Evolutionary conservation across 2,888 invertebrate species (phyloP).

Genomic region (Cosmorhoe ocellata): DNA sequence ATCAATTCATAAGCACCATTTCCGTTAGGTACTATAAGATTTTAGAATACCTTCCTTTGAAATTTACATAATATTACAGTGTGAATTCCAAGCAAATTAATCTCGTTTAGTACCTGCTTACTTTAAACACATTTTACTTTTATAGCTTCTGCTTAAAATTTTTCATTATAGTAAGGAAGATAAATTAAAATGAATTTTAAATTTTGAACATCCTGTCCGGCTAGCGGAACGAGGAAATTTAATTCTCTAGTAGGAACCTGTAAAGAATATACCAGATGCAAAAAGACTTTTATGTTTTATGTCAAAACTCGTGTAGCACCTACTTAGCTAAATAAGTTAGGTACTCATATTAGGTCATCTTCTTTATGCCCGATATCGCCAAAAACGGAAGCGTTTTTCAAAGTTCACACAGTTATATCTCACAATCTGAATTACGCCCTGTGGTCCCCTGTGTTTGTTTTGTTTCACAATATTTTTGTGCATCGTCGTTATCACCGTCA

Average conservation of each 20-base stretch:
- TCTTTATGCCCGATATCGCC: too few species aligned
- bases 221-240: not conserved
- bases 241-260: too few species aligned
- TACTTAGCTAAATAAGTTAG: too few species aligned
- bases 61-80: slow-evolving; percentile 1
- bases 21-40: too few species aligned
- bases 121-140: slow-evolving; percentile 21
- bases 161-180: slow-evolving; percentile 24
- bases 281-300: too few species aligned
- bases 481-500: slow-evolving; percentile 58
- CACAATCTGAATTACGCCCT: slow-evolving; percentile 33
- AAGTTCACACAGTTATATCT: slow-evolving; percentile 35
- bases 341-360: too few species aligned
- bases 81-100: slow-evolving; percentile 13
- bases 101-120: slow-evolving; percentile 14
- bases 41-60: slow-evolving; percentile 33
- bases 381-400: slow-evolving; percentile 23
- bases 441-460: slow-evolving; percentile 45
- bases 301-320: too few species aligned
- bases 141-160: slow-evolving; percentile 19
- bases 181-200: slow-evolving; percentile 24
- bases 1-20: too few species aligned
- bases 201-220: slow-evolving; percentile 14
- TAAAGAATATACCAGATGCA: too few species aligned
- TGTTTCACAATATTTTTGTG: slow-evolving; percentile 54